Evolutionary conservation across 2,797 vertebrate species (phyloP), one percentile per base, ranked within the genome.

Genomic region (Erethizon dorsatum): DNA sequence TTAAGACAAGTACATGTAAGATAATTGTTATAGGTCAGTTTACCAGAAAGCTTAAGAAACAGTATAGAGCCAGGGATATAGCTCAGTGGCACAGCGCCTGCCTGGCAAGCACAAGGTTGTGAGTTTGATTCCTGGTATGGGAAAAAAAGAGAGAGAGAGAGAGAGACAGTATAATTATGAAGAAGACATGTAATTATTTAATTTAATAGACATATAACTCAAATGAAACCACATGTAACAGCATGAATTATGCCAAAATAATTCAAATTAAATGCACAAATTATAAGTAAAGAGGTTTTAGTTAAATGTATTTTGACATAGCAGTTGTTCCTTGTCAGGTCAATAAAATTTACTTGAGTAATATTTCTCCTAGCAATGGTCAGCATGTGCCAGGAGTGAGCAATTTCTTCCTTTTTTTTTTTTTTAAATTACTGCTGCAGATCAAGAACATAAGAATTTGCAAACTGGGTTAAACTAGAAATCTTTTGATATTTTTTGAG

Each of bases 321-420:
- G 88, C 98, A 98, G 97, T 98, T 99, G 97, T 98, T 98, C 96
- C 97, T 98, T 98, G 98, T 98, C 98, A 98, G 95, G 98, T 98
- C 97, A 98, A 97, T 98, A 94, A 98, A 73, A 98, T 98, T 98
- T 96, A 97, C 85, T 98, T 83, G 69, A 91, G 88, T 57, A 96
- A 98, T 97, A 96, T 97, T 90, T 97, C 98, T 98, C 96, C 97
- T 97, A 97, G 98, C 97, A 88, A 98, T 94, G 97, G 91, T 95
- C 93, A 97, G 84, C 69, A 88, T 98, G 97, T 59, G 71, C 98
- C 98, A 98, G 95, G 69, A 79, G 96, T 97, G 96, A 96, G 95
- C 97, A 97, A 98, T 96, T 98, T 95, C 80, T 97, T 93, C 33
- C n/a, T 71, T 95, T 79, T 91, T 61, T 73, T 88, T 77, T 84